Percentiles rank a stretch among this genome's conserved stretches.
Conservation (phyloP, 2,113 vertebrate species). For the Fulmarus glacialis region DNA sequence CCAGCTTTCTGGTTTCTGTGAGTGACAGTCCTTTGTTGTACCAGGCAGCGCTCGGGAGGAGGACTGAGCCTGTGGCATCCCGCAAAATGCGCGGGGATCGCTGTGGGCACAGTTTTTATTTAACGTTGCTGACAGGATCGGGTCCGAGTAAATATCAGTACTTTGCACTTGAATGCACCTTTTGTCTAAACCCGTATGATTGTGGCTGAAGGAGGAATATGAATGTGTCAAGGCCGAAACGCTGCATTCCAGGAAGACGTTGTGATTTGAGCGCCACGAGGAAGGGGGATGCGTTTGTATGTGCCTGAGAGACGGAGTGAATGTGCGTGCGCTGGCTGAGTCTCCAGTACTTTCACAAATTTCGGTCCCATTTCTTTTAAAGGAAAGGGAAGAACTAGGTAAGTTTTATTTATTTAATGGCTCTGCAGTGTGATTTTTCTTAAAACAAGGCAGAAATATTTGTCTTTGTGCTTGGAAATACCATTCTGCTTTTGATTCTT, state of each 20-base stretch:
- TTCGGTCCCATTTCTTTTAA: not conserved
- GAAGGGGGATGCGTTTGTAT: not conserved
- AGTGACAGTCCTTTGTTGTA: not conserved
- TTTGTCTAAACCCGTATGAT: not conserved
- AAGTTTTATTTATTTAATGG: conserved; percentile 29
- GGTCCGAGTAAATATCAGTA: not conserved
- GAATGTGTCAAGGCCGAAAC: not conserved
- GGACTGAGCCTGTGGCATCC: not conserved
- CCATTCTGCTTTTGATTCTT: not conserved
- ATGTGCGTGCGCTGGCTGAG: not conserved
- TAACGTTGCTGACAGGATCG: not conserved
- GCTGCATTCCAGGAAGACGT: not conserved
- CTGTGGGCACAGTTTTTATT: not conserved
- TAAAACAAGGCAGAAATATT: not conserved
- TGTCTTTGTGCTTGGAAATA: not conserved
- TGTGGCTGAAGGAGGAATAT: not conserved
- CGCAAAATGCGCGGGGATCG: not conserved
- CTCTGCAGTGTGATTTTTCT: not conserved
- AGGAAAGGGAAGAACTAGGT: not conserved
- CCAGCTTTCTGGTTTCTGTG: not conserved
- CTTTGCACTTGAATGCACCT: conserved; percentile 61
- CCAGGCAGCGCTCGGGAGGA: not conserved
- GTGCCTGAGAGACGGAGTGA: not conserved
- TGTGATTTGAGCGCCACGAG: not conserved
- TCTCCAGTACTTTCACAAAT: not conserved